Base-by-base conservation (phyloP, 2,113 vertebrate genomes). In the Chionodraco myersi region DNA sequence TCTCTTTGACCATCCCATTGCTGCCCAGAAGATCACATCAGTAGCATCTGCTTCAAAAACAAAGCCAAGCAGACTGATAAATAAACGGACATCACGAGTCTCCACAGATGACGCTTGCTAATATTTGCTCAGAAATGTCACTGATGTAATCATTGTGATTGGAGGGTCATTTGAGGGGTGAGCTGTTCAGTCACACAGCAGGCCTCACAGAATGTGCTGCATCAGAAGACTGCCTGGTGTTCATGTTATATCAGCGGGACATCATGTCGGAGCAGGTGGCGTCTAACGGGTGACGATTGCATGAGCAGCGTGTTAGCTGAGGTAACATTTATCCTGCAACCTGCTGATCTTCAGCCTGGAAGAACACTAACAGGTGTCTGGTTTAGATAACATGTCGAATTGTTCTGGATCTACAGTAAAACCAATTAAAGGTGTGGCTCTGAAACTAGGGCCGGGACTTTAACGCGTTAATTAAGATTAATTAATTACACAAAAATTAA, bases 221-320 rank as follows among this genome's bases (percentile, higher is more conserved):
- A 74, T 64, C 60, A 79, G 9, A 68, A 63, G 15, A 10, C 67
- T 63, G 70, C 64, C 65, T 73, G 62, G 51, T 82, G 49, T 60
- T 64, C 52, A 49, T 59, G 66, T 73, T 81, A 72, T 53, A 66
- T 10, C 76, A 61, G 75, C 75, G 70, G 59, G 66, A 76, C 60
- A 66, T 34, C 67, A 67, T 61, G 64, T 54, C 44, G 57, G 74
- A 90, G 84, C 89, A 89, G 86, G 77, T 87, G 90, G 83, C 79
- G 72, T 52, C 48, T 58, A 51, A 79, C 77, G 79, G 84, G 57
- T 52, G 77, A 76, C 66, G 62, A 78, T 53, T 53, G 34, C 72
- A 60, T 3, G 69, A 83, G 68, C 70, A 7, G 30, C 79, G 72
- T 8, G 34, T 58, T 41, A 64, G 77, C 45, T 4, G 77, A 80